These are phyloP conservation scores for Psococerastis gibbosa DNA, from an alignment of 2,888 invertebrate genomes.

Conservation along the genomic window DNA sequence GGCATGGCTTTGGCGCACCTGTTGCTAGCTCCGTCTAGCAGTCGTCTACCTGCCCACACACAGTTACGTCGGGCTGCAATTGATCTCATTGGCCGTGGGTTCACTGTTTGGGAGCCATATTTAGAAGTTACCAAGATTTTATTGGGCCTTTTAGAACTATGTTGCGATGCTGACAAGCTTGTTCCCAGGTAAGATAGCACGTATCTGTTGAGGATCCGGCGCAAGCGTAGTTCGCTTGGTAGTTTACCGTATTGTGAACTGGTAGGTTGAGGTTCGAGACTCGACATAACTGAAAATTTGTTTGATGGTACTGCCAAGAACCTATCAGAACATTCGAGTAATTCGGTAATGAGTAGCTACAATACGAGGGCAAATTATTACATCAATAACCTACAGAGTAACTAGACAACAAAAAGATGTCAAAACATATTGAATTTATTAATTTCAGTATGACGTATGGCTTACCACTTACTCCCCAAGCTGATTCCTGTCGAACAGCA, in stretches of 20 bases:
- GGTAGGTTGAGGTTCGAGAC: too few species aligned
- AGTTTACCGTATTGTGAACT: too few species aligned
- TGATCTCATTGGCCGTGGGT: conserved; percentile 91
- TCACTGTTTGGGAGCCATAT: conserved; percentile 98
- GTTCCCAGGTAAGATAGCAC: conserved; percentile 59
- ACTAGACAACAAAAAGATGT: too few species aligned
- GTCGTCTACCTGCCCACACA: conserved; percentile 75
- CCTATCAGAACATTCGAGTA: too few species aligned
- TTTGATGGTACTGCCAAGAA: too few species aligned
- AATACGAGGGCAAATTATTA: too few species aligned
- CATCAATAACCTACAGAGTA: too few species aligned
- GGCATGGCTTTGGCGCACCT: conserved; percentile 82
- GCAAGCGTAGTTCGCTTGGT: too few species aligned
- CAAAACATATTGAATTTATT: neutral
- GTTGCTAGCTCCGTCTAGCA: conserved; percentile 65
- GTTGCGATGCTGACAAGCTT: conserved; percentile 75
- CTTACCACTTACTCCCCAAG: conserved; percentile 81
- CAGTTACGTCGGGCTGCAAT: conserved; percentile 90
- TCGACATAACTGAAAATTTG: too few species aligned
- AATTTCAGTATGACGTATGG: conserved; percentile 70
- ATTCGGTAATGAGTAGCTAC: too few species aligned
- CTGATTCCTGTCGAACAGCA: conserved; percentile 93
- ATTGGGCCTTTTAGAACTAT: conserved; percentile 75
- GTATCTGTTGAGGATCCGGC: too few species aligned
- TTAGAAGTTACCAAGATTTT: conserved; percentile 79